Evolutionary conservation across 2,888 invertebrate species (phyloP).

Genomic region (Phengaris arion): DNA sequence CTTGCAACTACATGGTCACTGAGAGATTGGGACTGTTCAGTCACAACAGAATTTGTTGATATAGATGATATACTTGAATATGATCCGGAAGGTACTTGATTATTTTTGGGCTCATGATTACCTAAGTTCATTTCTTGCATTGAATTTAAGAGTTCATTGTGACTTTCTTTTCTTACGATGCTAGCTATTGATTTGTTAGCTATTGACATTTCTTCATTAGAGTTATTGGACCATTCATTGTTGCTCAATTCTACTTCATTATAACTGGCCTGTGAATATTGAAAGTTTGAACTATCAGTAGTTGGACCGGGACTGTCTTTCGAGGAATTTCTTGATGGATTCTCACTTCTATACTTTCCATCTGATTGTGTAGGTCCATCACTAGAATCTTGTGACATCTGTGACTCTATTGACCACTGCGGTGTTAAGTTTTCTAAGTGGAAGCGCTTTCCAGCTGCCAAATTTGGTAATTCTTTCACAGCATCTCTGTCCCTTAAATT

Average conservation of each 20-base stretch:
- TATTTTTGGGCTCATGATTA: slow-evolving; percentile 50
- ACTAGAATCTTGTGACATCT: slow-evolving; percentile 83
- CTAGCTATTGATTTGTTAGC: slow-evolving; percentile 43
- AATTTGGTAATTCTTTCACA: slow-evolving; percentile 67
- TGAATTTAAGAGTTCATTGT: slow-evolving; percentile 58
- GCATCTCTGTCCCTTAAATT: slow-evolving; percentile 64
- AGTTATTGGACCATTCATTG: slow-evolving; percentile 56
- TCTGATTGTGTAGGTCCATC: slow-evolving; percentile 82
- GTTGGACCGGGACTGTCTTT: slow-evolving; percentile 69
- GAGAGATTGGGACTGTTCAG: slow-evolving; percentile 6
- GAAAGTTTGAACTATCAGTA: slow-evolving; percentile 66
- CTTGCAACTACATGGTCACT: background rate
- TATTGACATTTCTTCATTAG: slow-evolving; percentile 48
- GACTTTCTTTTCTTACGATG: slow-evolving; percentile 51
- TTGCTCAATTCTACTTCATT: slow-evolving; percentile 55
- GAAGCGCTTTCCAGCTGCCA: slow-evolving; percentile 66
- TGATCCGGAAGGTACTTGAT: slow-evolving; percentile 16
- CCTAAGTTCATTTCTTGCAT: slow-evolving; percentile 63
- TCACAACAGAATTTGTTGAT: slow-evolving; percentile 16
- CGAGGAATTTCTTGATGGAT: slow-evolving; percentile 76
- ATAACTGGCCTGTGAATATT: slow-evolving; percentile 55
- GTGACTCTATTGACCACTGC: slow-evolving; percentile 84
- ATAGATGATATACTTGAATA: slow-evolving; percentile 3
- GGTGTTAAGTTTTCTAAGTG: slow-evolving; percentile 73
- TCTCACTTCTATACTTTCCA: slow-evolving; percentile 80